Evolutionary conservation across 2,888 invertebrate species (phyloP).

Genomic region (Amitus sp.): DNA sequence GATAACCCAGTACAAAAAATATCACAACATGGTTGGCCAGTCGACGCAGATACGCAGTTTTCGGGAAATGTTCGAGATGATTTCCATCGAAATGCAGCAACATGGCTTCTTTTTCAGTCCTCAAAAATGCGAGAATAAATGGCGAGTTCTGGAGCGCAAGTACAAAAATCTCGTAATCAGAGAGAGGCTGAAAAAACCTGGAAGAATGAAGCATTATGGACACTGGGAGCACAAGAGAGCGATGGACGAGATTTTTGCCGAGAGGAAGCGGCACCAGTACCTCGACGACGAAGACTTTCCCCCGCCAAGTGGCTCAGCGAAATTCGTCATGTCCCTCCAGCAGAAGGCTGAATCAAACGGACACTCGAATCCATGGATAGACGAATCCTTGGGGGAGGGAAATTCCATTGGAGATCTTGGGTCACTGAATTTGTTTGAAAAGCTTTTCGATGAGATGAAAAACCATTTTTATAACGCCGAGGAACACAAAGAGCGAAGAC

Average conservation of each 20-base stretch:
- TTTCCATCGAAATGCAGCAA: slow-evolving; percentile 57
- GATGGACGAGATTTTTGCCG: slow-evolving; percentile 57
- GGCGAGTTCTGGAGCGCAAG: slow-evolving; percentile 58
- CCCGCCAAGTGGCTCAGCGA: slow-evolving; percentile 7
- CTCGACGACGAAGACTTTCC: slow-evolving; percentile 47
- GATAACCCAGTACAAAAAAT: slow-evolving; percentile 55
- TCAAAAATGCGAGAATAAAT: slow-evolving; percentile 56
- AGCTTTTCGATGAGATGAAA: slow-evolving; percentile 42
- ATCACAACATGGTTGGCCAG: slow-evolving; percentile 54
- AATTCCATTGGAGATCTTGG: neutral
- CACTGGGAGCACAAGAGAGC: slow-evolving; percentile 59
- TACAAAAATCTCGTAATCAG: slow-evolving; percentile 57
- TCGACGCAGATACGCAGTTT: slow-evolving; percentile 52
- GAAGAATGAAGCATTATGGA: slow-evolving; percentile 57
- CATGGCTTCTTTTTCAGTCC: slow-evolving; percentile 42
- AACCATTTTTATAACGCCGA: slow-evolving; percentile 44
- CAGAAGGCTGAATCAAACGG: neutral
- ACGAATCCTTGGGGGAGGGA: slow-evolving; percentile 16
- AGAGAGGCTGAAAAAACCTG: slow-evolving; percentile 56
- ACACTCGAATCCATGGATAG: neutral
- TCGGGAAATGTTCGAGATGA: slow-evolving; percentile 59
- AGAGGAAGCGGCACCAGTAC: slow-evolving; percentile 46
- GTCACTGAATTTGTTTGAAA: slow-evolving; percentile 28
- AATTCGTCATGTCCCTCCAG: neutral
- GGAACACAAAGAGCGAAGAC: slow-evolving; percentile 43